Evolutionary conservation across 1,140 invertebrate species (phyloP), one percentile per base, ranked within the genome.

Genomic region (Melipona quadrifasciata): DNA sequence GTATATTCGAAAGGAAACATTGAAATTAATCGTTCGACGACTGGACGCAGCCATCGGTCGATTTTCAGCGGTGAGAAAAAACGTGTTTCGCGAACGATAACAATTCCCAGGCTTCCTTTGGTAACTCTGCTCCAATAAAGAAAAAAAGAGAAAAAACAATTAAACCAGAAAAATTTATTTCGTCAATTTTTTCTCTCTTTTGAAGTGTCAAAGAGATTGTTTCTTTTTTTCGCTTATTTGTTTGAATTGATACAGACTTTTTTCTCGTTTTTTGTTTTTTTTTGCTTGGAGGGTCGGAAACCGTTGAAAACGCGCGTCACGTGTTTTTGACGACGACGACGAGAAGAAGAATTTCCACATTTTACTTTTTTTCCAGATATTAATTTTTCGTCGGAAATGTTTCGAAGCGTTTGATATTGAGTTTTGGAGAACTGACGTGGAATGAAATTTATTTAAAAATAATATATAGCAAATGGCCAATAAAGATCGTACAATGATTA

Each of bases 21-120:
- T 19, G 24, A 58, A 55, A 80, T 80, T 57, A 79, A 79, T 71
- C 5, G 67, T 67, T 31, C 31, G 21, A 1, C 55, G 17, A 71
- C 21, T 14, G 14, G 27, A 6, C 19, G 19, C 47, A 78, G 12
- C 27, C 27, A 6, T 19, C 21, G 21, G 24, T 11, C 24, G 6
- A n/a, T 55, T 74, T 21, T 21, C 51, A 17, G 31, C 39, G 39
- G 39, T 47, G 39, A 47, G 12, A 21, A 57, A n/a, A 74, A 57
- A 74, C 12, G 17, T 21, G 27, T 57, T 47, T 47, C 6, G 39
- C 39, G 39, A 47, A 47, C 39, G 39, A 47, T 47, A 47, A 10
- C 39, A 47, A 47, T 47, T 47, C 6, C 39, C 31, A 31, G 31
- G 31, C 39, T 47, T 47, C 39, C 6, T 47, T 47, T 47, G 39